phyloP scores from a whole-genome alignment of 2,797 vertebrate genomes.

The Aphelocoma californica region DNA sequence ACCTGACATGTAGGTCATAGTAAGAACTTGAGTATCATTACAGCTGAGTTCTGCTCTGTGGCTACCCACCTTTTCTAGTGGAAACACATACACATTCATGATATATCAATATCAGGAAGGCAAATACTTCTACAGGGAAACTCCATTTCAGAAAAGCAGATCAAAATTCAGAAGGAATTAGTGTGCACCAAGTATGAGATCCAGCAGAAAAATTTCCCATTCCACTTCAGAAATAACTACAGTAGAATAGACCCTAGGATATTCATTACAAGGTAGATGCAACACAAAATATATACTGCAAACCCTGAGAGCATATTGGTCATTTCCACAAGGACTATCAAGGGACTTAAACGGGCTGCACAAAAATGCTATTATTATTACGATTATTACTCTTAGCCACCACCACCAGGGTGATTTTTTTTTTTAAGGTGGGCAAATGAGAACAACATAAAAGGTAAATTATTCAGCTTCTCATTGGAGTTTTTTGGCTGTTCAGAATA shows the following conservation, averaged over 20 bases:
- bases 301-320: neutral
- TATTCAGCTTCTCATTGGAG: neutral
- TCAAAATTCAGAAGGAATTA: slow-evolving; percentile 15
- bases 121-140: neutral
- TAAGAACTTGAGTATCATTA: neutral
- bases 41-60: neutral
- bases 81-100: neutral
- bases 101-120: neutral
- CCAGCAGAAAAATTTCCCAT: neutral
- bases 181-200: neutral
- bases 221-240: neutral
- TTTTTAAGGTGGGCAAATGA: neutral
- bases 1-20: neutral
- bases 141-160: neutral
- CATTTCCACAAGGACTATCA: neutral
- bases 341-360: neutral
- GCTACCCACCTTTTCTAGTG: neutral
- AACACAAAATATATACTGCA: neutral
- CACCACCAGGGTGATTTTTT: neutral
- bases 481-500: neutral
- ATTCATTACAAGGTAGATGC: neutral
- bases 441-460: neutral
- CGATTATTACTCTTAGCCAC: neutral
- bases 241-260: neutral
- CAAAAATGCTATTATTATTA: neutral